A percentile compares a stretch with the other conserved stretches of the same genome.
Evolutionary conservation across 1,140 invertebrate species (phyloP).

Genomic region (Prorops nasuta): DNA sequence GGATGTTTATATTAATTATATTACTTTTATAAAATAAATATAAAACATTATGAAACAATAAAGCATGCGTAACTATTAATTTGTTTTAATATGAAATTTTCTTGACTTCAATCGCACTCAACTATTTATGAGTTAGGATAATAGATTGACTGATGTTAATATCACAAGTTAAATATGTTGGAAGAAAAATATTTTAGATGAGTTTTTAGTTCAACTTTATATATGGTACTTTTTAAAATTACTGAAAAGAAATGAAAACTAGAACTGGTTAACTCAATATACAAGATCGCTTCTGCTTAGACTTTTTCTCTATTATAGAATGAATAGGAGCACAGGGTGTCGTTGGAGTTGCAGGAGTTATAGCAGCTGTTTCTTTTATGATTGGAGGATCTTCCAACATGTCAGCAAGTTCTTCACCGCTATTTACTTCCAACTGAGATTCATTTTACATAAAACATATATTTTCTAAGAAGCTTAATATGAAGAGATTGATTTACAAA

Average conservation of each 20-base stretch:
- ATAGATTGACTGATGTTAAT: too few relatives aligned
- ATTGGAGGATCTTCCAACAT: slow-evolving; percentile 51
- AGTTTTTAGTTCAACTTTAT: too few relatives aligned
- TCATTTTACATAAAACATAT: slow-evolving; percentile 9
- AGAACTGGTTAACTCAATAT: slow-evolving; percentile 48
- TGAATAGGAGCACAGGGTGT: slow-evolving; percentile 44
- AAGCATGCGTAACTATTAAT: too few relatives aligned
- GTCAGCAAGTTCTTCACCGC: slow-evolving; percentile 49
- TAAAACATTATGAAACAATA: too few relatives aligned
- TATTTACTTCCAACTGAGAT: slow-evolving; percentile 51
- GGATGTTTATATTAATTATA: too few relatives aligned
- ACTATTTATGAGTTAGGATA: too few relatives aligned
- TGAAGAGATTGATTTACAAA: too few relatives aligned
- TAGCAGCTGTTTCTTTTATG: slow-evolving; percentile 42
- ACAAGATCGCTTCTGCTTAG: slow-evolving; percentile 50
- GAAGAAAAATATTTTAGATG: slow-evolving; percentile 27
- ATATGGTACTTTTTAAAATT: too few relatives aligned
- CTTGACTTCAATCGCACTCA: too few relatives aligned
- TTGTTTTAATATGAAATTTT: too few relatives aligned
- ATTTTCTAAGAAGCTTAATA: slow-evolving; percentile 8
- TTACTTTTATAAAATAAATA: too few relatives aligned
- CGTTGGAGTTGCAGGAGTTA: slow-evolving; percentile 47
- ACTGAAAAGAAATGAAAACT: slow-evolving; percentile 16
- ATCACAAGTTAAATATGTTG: slow-evolving; percentile 31
- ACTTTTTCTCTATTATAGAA: slow-evolving; percentile 46